phyloP scores from a whole-genome alignment of 2,888 invertebrate species.

The Abrostola triplasia region DNA sequence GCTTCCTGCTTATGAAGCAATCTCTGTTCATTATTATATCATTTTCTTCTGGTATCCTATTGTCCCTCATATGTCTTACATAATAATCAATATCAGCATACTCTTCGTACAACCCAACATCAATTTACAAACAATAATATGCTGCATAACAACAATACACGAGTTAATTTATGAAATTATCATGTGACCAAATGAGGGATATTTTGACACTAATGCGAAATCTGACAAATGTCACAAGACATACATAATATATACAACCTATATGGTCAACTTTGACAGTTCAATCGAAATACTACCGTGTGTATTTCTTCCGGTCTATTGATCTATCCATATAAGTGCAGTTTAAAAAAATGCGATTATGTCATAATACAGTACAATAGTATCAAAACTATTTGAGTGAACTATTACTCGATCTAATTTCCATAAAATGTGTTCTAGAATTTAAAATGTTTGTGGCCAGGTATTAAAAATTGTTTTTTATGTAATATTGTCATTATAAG shows the following conservation, averaged over 20 bases:
- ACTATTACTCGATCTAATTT: neutral
- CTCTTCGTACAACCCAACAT: too few species aligned
- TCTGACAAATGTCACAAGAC: neutral
- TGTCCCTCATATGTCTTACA: too few species aligned
- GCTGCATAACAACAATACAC: constrained; percentile 1
- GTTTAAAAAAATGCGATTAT: constrained; percentile 3
- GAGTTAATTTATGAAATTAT: constrained; percentile 2
- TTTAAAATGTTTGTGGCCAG: too few species aligned
- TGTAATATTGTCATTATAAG: too few species aligned
- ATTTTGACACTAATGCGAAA: neutral
- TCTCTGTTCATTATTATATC: too few species aligned
- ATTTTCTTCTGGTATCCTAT: too few species aligned
- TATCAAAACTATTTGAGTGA: neutral
- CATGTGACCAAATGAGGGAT: neutral
- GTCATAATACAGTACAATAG: constrained; percentile 8
- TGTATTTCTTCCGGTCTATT: constrained; percentile 44
- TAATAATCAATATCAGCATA: too few species aligned
- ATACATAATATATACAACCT: neutral
- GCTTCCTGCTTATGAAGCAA: too few species aligned
- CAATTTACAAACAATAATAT: neutral
- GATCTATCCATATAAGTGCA: neutral
- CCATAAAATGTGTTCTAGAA: neutral
- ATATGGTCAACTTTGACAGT: constrained; percentile 13
- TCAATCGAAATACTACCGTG: constrained; percentile 13
- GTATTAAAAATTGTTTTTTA: too few species aligned